Evolutionary conservation across 1,140 invertebrate genomes (phyloP), one percentile per base, ranked within the genome.

Genomic region (Scaptomyza montana): DNA sequence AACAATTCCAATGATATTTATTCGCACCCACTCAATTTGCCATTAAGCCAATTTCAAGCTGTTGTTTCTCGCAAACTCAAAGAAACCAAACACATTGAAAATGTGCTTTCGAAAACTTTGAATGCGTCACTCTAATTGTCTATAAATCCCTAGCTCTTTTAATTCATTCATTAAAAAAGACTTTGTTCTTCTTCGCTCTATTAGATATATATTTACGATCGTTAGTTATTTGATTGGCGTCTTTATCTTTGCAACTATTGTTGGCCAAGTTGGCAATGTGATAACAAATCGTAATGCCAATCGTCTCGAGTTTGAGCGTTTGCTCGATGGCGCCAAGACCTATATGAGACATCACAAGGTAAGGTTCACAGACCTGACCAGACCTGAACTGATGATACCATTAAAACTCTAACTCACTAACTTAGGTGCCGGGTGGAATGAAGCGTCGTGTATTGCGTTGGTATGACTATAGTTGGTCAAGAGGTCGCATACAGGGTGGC

Each of bases 261-360:
- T 99, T 16, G 98, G 98, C 54, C 98, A 99, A 95, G 98, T 99
- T 39, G 98, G 98, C 61, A 99, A 98, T 92, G 98, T 99, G 75
- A 99, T 99, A 89, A 98, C 98, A 4, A 99, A 99, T 93, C 94
- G 97, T 74, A 99, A 99, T 92, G 98, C 98, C n/a, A 99, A 98
- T 92, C 94, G 98, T 21, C 93, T 98, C 61, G 98, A 99, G 93
- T 99, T 99, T 91, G 98, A 99, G 93, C 93, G 97, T 78, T 94
- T 99, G 5, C 93, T 99, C 78, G 98, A 99, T 92, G 97, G 98
- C 54, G 98, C 98, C 43, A 99, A 99, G 92, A 96, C 97, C 3
- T 99, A 99, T 90, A 99, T 99, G 98, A 94, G 97, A 80, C 97
- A 98, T 92, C 98, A 99, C 92, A 99, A 98, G 93, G 94, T 95